Evolutionary conservation across 2,797 vertebrate genomes (phyloP).

Genomic region (Clarias pachynema): DNA sequence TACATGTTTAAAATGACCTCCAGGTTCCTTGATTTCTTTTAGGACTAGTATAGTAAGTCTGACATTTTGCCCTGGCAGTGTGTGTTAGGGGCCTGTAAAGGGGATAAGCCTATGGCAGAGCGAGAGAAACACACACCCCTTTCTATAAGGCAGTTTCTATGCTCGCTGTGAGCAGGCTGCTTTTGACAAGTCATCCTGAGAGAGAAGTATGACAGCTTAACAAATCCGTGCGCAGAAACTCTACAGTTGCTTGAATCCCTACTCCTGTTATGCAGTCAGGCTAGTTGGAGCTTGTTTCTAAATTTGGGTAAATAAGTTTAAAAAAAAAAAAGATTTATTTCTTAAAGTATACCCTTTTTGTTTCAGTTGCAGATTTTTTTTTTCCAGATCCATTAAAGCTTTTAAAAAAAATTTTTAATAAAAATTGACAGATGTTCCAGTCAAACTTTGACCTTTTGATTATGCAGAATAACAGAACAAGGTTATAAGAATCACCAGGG

Average conservation of each 20-base stretch:
- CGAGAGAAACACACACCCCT: constrained; percentile 5
- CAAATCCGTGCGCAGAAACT: background rate
- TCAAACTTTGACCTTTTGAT: too few species aligned
- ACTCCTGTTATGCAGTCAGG: background rate
- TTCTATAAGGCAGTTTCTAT: constrained; percentile 33
- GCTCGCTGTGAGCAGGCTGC: constrained; percentile 7
- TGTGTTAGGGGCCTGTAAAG: constrained; percentile 42
- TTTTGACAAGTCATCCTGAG: background rate
- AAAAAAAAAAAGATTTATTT: too few species aligned
- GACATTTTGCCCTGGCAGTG: constrained; percentile 37
- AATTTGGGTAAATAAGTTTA: background rate
- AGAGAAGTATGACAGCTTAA: background rate
- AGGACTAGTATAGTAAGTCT: background rate
- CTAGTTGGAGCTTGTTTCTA: background rate
- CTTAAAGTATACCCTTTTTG: background rate
- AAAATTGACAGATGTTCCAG: too few species aligned
- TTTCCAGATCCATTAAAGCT: background rate
- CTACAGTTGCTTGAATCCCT: background rate
- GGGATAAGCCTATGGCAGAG: constrained; percentile 11
- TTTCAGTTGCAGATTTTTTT: background rate
- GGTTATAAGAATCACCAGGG: too few species aligned
- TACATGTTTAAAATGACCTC: background rate
- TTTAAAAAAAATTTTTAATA: too few species aligned
- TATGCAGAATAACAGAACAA: too few species aligned
- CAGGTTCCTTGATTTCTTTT: background rate